These are phyloP conservation scores for Nomada lathburiana DNA, from an alignment of 2,888 invertebrate genomes.

Conservation along the genomic window DNA sequence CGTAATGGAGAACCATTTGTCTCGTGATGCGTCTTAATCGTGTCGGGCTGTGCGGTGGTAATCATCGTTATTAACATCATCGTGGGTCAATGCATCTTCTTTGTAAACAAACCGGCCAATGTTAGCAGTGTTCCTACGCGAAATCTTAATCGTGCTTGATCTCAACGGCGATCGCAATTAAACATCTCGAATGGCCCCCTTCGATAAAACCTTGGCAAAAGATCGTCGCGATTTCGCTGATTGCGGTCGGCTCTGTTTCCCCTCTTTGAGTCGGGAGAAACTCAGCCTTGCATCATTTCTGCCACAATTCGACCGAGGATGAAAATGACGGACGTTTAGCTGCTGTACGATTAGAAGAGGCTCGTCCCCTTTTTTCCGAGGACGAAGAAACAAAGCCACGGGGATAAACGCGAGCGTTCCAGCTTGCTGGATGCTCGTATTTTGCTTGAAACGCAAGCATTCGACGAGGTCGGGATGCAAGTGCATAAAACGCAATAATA, in stretches of 20 bases:
- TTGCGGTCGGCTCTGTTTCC: slow-evolving; percentile 25
- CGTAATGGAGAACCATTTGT: slow-evolving; percentile 37
- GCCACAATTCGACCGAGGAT: slow-evolving; percentile 15
- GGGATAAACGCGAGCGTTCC: slow-evolving; percentile 15
- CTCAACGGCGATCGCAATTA: too few species aligned
- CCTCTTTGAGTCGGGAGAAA: background rate
- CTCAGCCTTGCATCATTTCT: slow-evolving; percentile 14
- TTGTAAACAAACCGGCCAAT: background rate
- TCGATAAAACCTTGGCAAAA: slow-evolving; percentile 14
- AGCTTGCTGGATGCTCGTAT: slow-evolving; percentile 12
- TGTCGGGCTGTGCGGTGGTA: slow-evolving; percentile 7
- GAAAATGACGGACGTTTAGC: slow-evolving; percentile 42
- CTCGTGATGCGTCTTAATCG: slow-evolving; percentile 17
- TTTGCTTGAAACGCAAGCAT: background rate
- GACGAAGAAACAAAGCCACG: slow-evolving; percentile 32
- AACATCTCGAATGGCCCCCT: too few species aligned
- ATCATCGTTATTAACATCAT: slow-evolving; percentile 12
- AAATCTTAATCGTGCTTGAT: too few species aligned
- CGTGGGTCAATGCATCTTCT: background rate
- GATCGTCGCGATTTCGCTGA: slow-evolving; percentile 19
- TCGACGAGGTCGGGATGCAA: background rate
- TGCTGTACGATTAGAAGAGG: slow-evolving; percentile 46
- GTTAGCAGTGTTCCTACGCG: too few species aligned
- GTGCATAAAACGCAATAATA: background rate
- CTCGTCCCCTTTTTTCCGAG: slow-evolving; percentile 36